These are phyloP conservation scores for Polydrusus cervinus DNA, from an alignment of 2,888 invertebrate species.

Conservation along the genomic window DNA sequence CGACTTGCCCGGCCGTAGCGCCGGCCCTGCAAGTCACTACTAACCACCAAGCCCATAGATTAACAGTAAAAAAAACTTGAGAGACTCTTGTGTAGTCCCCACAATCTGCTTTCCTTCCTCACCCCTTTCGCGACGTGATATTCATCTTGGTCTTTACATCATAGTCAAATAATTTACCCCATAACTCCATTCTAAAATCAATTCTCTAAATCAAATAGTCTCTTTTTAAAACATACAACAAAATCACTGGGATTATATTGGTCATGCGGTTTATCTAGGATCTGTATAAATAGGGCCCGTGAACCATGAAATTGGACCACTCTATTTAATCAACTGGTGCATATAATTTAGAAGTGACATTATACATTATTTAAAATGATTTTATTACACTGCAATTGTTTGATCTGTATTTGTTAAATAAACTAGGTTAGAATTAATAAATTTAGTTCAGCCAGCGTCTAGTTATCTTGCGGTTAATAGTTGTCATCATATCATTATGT, in stretches of 20 bases:
- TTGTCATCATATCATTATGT: too few species aligned
- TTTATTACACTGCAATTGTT: constrained; percentile 27
- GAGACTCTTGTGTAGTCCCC: too few species aligned
- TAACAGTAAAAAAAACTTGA: too few species aligned
- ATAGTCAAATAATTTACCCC: too few species aligned
- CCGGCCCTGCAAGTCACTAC: too few species aligned
- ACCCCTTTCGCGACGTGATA: too few species aligned
- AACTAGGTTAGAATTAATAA: constrained; percentile 14
- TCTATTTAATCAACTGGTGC: constrained; percentile 52
- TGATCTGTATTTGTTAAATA: constrained; percentile 10
- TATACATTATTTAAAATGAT: constrained; percentile 41
- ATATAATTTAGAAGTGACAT: constrained; percentile 35
- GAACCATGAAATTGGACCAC: constrained; percentile 52
- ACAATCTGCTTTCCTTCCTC: too few species aligned
- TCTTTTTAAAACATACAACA: constrained; percentile 34
- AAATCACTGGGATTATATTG: constrained; percentile 37
- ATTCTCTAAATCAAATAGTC: constrained; percentile 35
- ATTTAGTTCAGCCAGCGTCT: neutral
- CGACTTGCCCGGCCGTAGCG: too few species aligned
- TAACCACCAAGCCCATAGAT: too few species aligned
- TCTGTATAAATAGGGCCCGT: constrained; percentile 44
- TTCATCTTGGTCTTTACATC: too few species aligned
- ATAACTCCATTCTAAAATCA: constrained; percentile 30
- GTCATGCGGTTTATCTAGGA: constrained; percentile 43
- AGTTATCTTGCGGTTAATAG: neutral